Conservation (phyloP, 2,113 vertebrate species). For the Podiceps cristatus region DNA sequence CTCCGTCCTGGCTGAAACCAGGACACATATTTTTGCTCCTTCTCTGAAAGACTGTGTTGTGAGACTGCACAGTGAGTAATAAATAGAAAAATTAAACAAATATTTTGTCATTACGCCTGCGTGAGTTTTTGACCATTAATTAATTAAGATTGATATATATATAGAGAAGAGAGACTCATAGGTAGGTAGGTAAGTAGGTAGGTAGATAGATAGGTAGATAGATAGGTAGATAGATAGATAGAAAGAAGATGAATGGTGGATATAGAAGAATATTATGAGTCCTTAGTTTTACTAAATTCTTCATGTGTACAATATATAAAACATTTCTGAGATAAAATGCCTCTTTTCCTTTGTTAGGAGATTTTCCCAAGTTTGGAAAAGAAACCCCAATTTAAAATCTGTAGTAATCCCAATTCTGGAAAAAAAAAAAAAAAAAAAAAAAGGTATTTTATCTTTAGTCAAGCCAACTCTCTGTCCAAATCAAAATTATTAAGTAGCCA, state of each 20-base stretch:
- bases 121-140: background rate
- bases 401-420: background rate
- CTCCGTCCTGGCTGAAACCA: too few relatives aligned
- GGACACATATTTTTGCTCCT: background rate
- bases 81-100: background rate
- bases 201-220: too few relatives aligned
- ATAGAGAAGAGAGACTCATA: background rate
- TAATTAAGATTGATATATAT: background rate
- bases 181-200: too few relatives aligned
- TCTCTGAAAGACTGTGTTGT: background rate
- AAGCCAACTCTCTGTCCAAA: background rate
- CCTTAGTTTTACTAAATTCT: background rate
- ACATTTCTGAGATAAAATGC: background rate
- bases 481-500: background rate
- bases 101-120: background rate
- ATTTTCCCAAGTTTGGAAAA: background rate
- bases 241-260: background rate
- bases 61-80: background rate
- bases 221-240: too few relatives aligned
- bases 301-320: background rate
- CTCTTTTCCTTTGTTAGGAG: background rate
- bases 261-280: background rate
- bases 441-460: background rate
- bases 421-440: rapidly evolving
- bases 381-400: background rate